A percentile compares a stretch with the other conserved stretches of the same genome.
Evolutionary conservation across 2,113 vertebrate genomes (phyloP).

Genomic region (Peromyscus californicus): DNA sequence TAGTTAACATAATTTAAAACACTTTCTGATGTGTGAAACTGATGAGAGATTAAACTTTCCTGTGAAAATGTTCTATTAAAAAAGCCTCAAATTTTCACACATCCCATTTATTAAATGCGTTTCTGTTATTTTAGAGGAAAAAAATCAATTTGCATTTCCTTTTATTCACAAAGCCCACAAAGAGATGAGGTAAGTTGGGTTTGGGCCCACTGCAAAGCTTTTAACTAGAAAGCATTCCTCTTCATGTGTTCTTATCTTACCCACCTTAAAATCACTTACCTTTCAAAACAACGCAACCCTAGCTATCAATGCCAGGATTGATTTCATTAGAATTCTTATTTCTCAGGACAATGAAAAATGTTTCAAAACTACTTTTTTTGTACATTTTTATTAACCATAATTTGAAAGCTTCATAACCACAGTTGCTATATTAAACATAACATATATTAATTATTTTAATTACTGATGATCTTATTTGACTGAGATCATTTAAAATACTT

Average conservation of each 20-base stretch:
- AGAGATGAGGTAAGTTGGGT: slow-evolving; percentile 22
- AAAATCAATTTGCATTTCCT: slow-evolving; percentile 54
- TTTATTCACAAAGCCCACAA: slow-evolving; percentile 45
- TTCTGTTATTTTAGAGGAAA: slow-evolving; percentile 53
- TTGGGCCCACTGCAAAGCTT: background rate
- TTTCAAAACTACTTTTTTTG: background rate
- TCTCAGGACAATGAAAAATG: background rate
- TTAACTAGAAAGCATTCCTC: slow-evolving; percentile 42
- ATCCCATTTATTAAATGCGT: slow-evolving; percentile 61
- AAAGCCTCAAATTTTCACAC: slow-evolving; percentile 52
- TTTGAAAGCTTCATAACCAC: background rate
- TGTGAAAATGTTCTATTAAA: slow-evolving; percentile 75
- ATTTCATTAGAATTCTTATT: background rate
- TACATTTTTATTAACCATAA: background rate
- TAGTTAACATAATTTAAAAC: slow-evolving; percentile 64
- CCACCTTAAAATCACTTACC: background rate
- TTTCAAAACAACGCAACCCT: background rate
- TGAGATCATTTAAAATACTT: too few relatives aligned
- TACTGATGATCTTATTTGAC: background rate
- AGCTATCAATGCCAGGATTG: background rate
- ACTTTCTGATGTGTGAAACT: slow-evolving; percentile 66
- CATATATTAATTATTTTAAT: background rate
- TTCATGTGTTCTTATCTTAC: background rate
- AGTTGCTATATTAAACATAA: background rate
- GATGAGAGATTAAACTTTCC: slow-evolving; percentile 68